Base-by-base conservation (phyloP, 1,140 invertebrate species). In the Saxidomus purpurata region DNA sequence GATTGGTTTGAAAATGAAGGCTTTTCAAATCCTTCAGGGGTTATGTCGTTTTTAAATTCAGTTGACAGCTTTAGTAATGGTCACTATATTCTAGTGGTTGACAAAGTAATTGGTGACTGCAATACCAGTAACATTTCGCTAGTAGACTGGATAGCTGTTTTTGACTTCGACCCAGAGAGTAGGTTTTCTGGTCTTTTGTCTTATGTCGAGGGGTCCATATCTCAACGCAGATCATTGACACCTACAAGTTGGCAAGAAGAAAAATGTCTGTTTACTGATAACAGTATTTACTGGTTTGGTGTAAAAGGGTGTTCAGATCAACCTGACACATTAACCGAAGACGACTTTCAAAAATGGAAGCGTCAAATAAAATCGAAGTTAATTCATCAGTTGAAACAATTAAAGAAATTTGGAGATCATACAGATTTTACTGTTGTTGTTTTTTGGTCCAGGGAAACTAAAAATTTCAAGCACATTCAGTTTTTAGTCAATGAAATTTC, bases 91-190 rank as follows among this genome's bases (percentile, higher is more conserved):
- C 22, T 55, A 22, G 19, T 55, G 4, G 52, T 55, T 55, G 52
- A 55, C 52, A 55, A 22, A 55, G n/a, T 22, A 22, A 15, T 22
- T 11, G 52, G 52, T 55, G 4, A 22, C 15, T 4, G n/a, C 2
- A 22, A 55, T 55, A 13, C 17, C 4, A 22, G 47, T 40, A n/a
- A 86, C 36, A 88, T 90, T 9, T 83, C 80, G 71, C 77, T 93
- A 34, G 86, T 91, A n/a, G 88, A 92, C 15, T 93, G 92, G 92
- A 76, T 92, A 25, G 79, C 84, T n/a, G 92, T 93, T 15, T 92
- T 88, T 71, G 92, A 93, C 63, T 90, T 93, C 77, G 93, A 93
- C 49, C 19, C 47, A 15, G 47, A 81, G 0, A 90, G 92, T 25
- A 87, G 90, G 74, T 63, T 88, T 15, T 67, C 38, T 15, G 93